A percentile compares a stretch with the other conserved stretches of the same genome.
Evolutionary conservation across 2,797 vertebrate species (phyloP).

Genomic region (Dromococcyx pavoninus): DNA sequence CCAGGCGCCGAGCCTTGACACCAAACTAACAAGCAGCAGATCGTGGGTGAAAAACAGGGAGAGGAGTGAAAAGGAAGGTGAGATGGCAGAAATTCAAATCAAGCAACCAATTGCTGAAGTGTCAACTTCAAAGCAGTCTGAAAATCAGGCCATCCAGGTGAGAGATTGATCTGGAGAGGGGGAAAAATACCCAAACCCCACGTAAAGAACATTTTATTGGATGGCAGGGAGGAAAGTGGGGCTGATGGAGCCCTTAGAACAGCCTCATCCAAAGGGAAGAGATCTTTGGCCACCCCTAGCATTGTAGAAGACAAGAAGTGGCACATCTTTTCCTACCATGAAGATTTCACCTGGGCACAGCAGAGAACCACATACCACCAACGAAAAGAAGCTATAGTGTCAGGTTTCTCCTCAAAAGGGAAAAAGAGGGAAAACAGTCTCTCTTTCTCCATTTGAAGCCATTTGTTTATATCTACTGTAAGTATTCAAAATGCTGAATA

Average conservation of each 20-base stretch:
- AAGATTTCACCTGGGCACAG: neutral
- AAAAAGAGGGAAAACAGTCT: neutral
- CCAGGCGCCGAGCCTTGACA: neutral
- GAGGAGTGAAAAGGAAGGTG: neutral
- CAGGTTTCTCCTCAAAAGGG: neutral
- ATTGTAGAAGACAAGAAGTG: neutral
- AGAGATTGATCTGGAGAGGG: neutral
- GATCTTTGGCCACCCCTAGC: neutral
- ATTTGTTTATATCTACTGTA: neutral
- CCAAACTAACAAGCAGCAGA: neutral
- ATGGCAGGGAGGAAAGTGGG: neutral
- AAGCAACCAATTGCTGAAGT: neutral
- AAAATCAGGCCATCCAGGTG: neutral
- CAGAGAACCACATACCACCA: neutral
- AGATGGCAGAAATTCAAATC: neutral
- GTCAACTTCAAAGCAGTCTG: neutral
- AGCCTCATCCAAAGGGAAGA: neutral
- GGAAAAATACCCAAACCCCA: rapidly evolving
- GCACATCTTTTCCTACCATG: neutral
- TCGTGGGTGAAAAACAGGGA: neutral
- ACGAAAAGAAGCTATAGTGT: neutral
- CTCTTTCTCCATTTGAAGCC: neutral
- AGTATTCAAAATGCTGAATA: neutral
- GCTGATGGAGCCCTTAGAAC: neutral
- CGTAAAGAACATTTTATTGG: neutral